A percentile compares a stretch with the other conserved stretches of the same genome.
Conservation (phyloP, 92 coral and sea anemone species). For the Montipora capitata region DNA sequence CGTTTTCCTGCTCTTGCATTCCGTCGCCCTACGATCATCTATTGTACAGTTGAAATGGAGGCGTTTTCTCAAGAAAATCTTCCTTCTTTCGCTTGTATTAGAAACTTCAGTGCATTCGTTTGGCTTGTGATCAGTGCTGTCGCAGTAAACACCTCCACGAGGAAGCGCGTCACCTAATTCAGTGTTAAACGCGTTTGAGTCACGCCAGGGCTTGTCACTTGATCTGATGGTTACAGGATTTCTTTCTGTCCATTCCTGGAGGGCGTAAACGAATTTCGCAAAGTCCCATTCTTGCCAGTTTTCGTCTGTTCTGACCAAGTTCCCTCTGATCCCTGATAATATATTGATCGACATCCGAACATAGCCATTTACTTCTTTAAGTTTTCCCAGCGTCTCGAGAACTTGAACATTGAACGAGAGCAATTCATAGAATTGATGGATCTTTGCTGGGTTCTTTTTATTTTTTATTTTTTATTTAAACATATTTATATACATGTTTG, state of each 20-base stretch:
- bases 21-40: conserved; percentile 21
- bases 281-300: conserved; percentile 59
- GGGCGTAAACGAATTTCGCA: conserved; percentile 41
- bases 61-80: conserved; percentile 25
- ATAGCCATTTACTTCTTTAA: conserved; percentile 42
- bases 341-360: conserved; percentile 41
- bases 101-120: conserved; percentile 28
- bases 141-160: no score
- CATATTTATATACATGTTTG: no score
- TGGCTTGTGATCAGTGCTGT: conserved; percentile 26
- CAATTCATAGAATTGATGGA: conserved; percentile 39
- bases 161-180: no score
- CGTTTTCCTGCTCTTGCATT: conserved; percentile 17
- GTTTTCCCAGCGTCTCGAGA: conserved; percentile 54
- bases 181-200: no score
- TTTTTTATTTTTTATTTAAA: no score
- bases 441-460: conserved; percentile 40
- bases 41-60: conserved; percentile 35
- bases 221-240: conserved; percentile 45
- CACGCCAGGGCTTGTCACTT: no score
- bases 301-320: conserved; percentile 58
- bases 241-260: conserved; percentile 56
- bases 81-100: conserved; percentile 17
- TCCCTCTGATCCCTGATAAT: conserved; percentile 47
- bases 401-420: conserved; percentile 45